Percentiles rank a stretch among this genome's conserved stretches.
Conservation (phyloP, 2,113 vertebrate species). For the human (Homo sapiens) region GRCh38 chr2:46768001-46768500, state of each 20-base stretch:
- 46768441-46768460: not conserved
- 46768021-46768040: not conserved
- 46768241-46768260: not conserved
- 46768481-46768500: not conserved
- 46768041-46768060: not conserved
- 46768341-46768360: not conserved
- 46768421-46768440: not conserved
- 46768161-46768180: not conserved
- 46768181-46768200: not conserved
- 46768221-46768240: not conserved
- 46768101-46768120: not conserved
- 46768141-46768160: not conserved
- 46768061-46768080: not conserved
- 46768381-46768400: not conserved
- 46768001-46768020: not conserved
- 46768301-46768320: too few relatives aligned
- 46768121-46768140: not conserved
- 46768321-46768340: not conserved
- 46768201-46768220: not conserved
- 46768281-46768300: too few relatives aligned
- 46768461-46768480: not conserved
- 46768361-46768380: not conserved
- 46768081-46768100: not conserved
- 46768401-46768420: not conserved
- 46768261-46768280: too few relatives aligned